phyloP scores from a whole-genome alignment of 1,140 invertebrate species.

The Oncopodura yosiiana region DNA sequence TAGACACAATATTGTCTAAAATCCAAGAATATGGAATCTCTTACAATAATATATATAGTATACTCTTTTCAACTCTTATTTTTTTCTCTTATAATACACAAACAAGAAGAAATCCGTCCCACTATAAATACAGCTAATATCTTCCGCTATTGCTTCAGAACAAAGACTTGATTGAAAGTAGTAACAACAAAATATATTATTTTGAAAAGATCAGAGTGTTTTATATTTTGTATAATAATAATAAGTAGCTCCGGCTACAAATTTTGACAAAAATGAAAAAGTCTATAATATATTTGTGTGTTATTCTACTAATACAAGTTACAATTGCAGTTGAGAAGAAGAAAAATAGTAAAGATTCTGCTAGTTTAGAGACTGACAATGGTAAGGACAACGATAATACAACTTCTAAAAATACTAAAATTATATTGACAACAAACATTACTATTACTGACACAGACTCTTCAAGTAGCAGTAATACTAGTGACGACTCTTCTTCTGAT shows the following conservation, averaged over 20 bases:
- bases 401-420: too few relatives aligned
- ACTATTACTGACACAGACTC: too few relatives aligned
- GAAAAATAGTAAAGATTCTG: neutral
- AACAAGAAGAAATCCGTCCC: constrained; percentile 12
- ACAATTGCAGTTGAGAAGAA: too few relatives aligned
- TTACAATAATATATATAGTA: too few relatives aligned
- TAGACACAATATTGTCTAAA: too few relatives aligned
- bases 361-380: neutral
- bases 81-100: too few relatives aligned
- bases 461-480: neutral
- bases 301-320: neutral
- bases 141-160: neutral
- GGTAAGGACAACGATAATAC: neutral
- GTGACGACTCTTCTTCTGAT: neutral
- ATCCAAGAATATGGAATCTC: too few relatives aligned
- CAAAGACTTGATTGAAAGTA: neutral
- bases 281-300: neutral
- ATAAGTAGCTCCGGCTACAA: neutral
- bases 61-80: too few relatives aligned
- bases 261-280: constrained; percentile 1
- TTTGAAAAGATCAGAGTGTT: too few relatives aligned
- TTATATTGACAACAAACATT: too few relatives aligned
- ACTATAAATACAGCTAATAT: constrained; percentile 11
- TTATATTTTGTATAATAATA: too few relatives aligned
- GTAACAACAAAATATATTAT: neutral